These are phyloP conservation scores for Achlya flavicornis DNA, from an alignment of 2,888 invertebrate species.

Conservation along the genomic window DNA sequence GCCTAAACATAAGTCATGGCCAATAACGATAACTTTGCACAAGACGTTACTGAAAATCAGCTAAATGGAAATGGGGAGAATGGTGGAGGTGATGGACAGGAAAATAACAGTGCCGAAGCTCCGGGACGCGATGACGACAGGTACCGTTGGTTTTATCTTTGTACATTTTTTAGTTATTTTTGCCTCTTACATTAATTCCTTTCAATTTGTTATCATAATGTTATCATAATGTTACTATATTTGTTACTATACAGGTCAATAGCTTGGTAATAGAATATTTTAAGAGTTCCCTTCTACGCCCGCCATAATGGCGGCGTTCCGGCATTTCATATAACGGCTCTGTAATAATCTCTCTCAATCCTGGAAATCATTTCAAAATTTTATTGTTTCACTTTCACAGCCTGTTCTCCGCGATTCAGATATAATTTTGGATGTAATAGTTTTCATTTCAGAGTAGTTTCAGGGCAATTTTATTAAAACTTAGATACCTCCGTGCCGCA, in stretches of 20 bases:
- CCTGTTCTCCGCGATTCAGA: slow-evolving; percentile 63
- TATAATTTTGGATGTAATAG: slow-evolving; percentile 64
- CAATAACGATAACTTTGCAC: slow-evolving; percentile 91
- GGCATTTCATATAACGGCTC: slow-evolving; percentile 68
- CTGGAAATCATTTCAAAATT: slow-evolving; percentile 76
- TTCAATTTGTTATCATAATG: slow-evolving; percentile 22
- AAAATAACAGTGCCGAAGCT: slow-evolving; percentile 89
- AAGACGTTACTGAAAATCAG: slow-evolving; percentile 89
- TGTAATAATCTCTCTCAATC: slow-evolving; percentile 71
- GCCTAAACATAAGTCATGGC: slow-evolving; percentile 86
- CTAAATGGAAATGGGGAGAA: slow-evolving; percentile 85
- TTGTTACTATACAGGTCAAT: slow-evolving; percentile 27
- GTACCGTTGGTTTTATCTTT: slow-evolving; percentile 70
- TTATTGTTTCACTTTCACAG: slow-evolving; percentile 65
- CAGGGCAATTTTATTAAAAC: slow-evolving; percentile 64
- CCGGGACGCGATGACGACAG: slow-evolving; percentile 92
- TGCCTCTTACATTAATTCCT: slow-evolving; percentile 16
- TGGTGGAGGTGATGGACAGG: slow-evolving; percentile 87
- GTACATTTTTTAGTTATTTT: slow-evolving; percentile 9
- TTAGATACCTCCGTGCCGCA: slow-evolving; percentile 71
- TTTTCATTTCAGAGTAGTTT: slow-evolving; percentile 75
- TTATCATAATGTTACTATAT: slow-evolving; percentile 28
- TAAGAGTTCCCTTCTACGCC: slow-evolving; percentile 43
- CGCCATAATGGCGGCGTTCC: slow-evolving; percentile 78
- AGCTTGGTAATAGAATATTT: slow-evolving; percentile 57